Conservation (phyloP, 1,140 invertebrate species). For the Monomorium pharaonis region DNA sequence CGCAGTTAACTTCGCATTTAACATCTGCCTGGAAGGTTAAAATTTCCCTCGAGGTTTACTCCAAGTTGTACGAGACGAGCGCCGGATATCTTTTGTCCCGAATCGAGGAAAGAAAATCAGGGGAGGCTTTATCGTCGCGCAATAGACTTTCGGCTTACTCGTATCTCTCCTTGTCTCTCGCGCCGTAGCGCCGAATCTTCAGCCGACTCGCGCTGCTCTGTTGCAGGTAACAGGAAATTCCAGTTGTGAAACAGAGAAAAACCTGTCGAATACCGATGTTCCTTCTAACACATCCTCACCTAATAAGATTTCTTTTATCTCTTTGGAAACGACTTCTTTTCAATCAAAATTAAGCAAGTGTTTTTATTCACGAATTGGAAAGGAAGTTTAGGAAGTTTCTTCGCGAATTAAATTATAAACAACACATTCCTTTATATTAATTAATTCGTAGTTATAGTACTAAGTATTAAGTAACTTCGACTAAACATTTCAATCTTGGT, state of each 20-base stretch:
- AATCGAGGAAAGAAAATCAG: slow-evolving; percentile 74
- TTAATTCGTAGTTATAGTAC: too few species aligned
- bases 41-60: slow-evolving; percentile 82
- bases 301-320: slow-evolving; percentile 8
- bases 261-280: not conserved
- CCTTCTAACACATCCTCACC: not conserved
- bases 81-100: slow-evolving; percentile 73
- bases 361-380: not conserved
- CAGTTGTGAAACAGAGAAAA: not conserved
- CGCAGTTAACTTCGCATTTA: slow-evolving; percentile 83
- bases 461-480: too few species aligned
- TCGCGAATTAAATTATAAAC: not conserved
- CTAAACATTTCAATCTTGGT: not conserved
- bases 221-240: slow-evolving; percentile 22
- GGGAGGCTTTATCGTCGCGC: slow-evolving; percentile 66
- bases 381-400: not conserved
- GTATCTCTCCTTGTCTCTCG: slow-evolving; percentile 16
- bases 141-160: slow-evolving; percentile 44
- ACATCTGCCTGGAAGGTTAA: slow-evolving; percentile 81
- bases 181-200: not conserved
- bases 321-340: not conserved
- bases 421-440: not conserved
- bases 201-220: slow-evolving; percentile 19
- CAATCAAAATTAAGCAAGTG: not conserved
- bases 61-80: slow-evolving; percentile 71